These are phyloP conservation scores for Lasioglossum morio DNA, from an alignment of 2,888 invertebrate genomes.

Conservation along the genomic window DNA sequence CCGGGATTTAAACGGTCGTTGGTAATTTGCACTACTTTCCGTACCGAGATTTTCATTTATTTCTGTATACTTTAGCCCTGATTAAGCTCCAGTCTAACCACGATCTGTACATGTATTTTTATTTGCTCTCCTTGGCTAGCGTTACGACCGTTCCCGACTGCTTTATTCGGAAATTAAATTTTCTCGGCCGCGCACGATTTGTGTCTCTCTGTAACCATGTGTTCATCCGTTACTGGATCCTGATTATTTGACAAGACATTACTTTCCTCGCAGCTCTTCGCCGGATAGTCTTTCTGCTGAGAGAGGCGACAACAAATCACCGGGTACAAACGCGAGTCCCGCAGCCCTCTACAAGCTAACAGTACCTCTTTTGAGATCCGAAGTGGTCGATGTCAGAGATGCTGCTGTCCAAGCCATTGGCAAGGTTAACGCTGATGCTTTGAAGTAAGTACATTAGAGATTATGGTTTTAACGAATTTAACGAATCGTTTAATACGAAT, in stretches of 20 bases:
- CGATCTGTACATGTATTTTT: constrained; percentile 52
- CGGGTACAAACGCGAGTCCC: constrained; percentile 91
- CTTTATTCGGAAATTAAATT: constrained; percentile 55
- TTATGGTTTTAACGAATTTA: neutral
- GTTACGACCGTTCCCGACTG: constrained; percentile 72
- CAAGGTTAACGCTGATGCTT: constrained; percentile 96
- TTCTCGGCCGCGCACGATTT: constrained; percentile 46
- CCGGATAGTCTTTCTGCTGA: constrained; percentile 95
- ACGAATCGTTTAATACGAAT: no score
- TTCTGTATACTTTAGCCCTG: constrained; percentile 52
- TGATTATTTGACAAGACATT: constrained; percentile 3
- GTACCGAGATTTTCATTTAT: constrained; percentile 42
- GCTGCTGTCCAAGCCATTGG: constrained; percentile 97
- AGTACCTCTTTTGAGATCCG: constrained; percentile 96
- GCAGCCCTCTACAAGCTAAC: constrained; percentile 96
- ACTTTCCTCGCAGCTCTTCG: constrained; percentile 89
- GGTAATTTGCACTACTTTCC: constrained; percentile 69
- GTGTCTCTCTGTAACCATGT: constrained; percentile 29
- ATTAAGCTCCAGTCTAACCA: constrained; percentile 51
- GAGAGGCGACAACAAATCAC: constrained; percentile 90
- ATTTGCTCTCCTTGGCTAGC: constrained; percentile 54
- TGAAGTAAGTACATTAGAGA: constrained; percentile 89
- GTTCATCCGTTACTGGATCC: neutral
- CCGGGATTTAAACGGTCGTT: constrained; percentile 75
- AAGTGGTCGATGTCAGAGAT: constrained; percentile 96